Base-by-base conservation (phyloP, 2,888 invertebrate genomes). In the Furcula furcula region DNA sequence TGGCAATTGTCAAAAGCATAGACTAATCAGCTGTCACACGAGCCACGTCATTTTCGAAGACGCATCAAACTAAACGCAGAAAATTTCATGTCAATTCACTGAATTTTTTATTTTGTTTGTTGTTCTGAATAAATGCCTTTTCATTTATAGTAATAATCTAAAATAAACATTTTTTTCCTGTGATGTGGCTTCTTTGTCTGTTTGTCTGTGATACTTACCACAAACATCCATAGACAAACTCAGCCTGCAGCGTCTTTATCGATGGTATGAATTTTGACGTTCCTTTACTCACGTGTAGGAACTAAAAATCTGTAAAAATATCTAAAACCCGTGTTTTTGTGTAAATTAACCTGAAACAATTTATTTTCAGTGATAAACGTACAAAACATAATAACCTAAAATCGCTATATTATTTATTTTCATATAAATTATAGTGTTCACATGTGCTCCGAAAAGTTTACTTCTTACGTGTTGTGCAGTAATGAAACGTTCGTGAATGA, bases 11-110 rank as follows among this genome's bases (percentile, higher is more conserved):
- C 82, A 82, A 75, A 68, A 58, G 57, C 81, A 82, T 74, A 80
- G 81, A 85, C 73, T 70, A 71, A 65, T 59, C 65, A 73, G 70
- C 83, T 86, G 88, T 88, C 88, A 87, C 50, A 48, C 40, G 38
- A 38, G 89, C 89, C 89, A 89, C 89, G 89, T 89, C 89, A 89
- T 83, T 85, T 83, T 68, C 52, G 65, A 53, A 72, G 65, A 84
- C 78, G 71, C 65, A 71, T 49, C 47, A 36, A 7, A 29, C 2
- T 14, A 11, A 7, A 4, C 30, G 18, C 18, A 10, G 23, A 13
- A 20, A 14, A 9, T n/a, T n/a, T n/a, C n/a, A n/a, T n/a, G n/a
- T n/a, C n/a, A n/a, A n/a, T n/a, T n/a, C n/a, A n/a, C n/a, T n/a
- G n/a, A n/a, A n/a, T n/a, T n/a, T n/a, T n/a, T n/a, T n/a, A n/a